Percentiles rank a stretch among this genome's conserved stretches.
Evolutionary conservation across 2,113 vertebrate genomes (phyloP).

Genomic region (Neofelis nebulosa): DNA sequence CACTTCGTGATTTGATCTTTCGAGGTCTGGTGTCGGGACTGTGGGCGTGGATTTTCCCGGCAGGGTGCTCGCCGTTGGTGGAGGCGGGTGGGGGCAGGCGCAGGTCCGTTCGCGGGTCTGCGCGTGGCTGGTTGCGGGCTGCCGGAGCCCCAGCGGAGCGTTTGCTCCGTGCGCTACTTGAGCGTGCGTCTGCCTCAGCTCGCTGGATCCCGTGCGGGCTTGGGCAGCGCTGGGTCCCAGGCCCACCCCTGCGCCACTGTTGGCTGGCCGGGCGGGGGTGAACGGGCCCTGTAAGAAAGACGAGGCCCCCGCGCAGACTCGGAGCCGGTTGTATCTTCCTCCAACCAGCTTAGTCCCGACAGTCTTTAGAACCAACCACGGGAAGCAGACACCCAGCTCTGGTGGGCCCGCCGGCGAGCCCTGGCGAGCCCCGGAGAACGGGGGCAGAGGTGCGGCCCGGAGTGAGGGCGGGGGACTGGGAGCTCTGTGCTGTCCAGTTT

Average conservation of each 20-base stretch:
- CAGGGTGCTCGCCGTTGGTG: accelerated
- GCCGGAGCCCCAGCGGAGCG: background rate
- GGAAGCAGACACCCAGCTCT: background rate
- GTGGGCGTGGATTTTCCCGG: accelerated
- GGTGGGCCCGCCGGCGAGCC: background rate
- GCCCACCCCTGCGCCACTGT: background rate
- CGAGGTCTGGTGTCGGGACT: accelerated
- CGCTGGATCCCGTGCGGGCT: background rate
- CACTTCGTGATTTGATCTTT: background rate
- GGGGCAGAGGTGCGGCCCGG: background rate
- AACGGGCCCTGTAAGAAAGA: background rate
- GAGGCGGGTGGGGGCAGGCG: accelerated
- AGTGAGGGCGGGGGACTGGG: background rate
- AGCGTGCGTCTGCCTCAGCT: background rate
- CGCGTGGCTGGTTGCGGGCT: accelerated
- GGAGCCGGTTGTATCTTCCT: background rate
- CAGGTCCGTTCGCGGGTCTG: accelerated
- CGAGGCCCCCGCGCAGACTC: accelerated
- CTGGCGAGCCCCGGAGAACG: background rate
- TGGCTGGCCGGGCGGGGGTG: background rate
- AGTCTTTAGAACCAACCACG: accelerated
- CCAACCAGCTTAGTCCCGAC: accelerated
- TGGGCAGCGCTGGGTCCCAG: accelerated
- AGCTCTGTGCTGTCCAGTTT: background rate
- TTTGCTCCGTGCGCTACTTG: too few relatives aligned